Percentiles rank a stretch among this genome's conserved stretches.
These are phyloP conservation scores for Teinopalpus imperialis DNA, from an alignment of 2,888 invertebrate genomes.

Conservation along the genomic window DNA sequence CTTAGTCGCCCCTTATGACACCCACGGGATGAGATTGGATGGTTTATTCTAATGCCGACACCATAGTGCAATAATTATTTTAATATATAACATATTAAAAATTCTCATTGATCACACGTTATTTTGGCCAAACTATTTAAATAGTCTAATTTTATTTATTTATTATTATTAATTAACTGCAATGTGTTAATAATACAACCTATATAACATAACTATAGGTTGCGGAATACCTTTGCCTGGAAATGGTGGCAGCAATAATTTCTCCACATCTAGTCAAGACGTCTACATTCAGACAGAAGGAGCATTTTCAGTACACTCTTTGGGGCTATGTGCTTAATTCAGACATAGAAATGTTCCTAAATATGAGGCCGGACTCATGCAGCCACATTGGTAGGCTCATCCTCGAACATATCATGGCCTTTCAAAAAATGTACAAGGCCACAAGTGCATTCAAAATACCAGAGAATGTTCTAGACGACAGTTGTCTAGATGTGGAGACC, in stretches of 20 bases:
- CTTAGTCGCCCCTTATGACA: no score
- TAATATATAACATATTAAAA: no score
- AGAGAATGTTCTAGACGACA: slow-evolving; percentile 60
- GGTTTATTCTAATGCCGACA: no score
- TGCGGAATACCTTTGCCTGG: slow-evolving; percentile 84
- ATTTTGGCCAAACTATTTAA: no score
- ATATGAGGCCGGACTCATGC: slow-evolving; percentile 81
- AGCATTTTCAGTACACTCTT: slow-evolving; percentile 77
- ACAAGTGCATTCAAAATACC: slow-evolving; percentile 50
- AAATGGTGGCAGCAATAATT: slow-evolving; percentile 82
- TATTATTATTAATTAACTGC: no score
- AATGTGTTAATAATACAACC: no score
- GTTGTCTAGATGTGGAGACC: slow-evolving; percentile 63
- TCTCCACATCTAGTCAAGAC: slow-evolving; percentile 74
- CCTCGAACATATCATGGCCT: slow-evolving; percentile 76
- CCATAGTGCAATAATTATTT: no score
- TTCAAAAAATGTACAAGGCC: slow-evolving; percentile 74
- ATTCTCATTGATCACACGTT: no score
- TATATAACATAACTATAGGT: slow-evolving; percentile 54
- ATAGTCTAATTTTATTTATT: no score
- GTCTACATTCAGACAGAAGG: slow-evolving; percentile 73
- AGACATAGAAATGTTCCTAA: slow-evolving; percentile 81
- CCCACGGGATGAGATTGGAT: no score
- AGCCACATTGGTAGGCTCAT: slow-evolving; percentile 80
- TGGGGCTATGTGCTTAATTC: slow-evolving; percentile 82